A percentile compares a stretch with the other conserved stretches of the same genome.
Conservation (phyloP, 92 coral and sea anemone species). For the Heliopora coerulea region DNA sequence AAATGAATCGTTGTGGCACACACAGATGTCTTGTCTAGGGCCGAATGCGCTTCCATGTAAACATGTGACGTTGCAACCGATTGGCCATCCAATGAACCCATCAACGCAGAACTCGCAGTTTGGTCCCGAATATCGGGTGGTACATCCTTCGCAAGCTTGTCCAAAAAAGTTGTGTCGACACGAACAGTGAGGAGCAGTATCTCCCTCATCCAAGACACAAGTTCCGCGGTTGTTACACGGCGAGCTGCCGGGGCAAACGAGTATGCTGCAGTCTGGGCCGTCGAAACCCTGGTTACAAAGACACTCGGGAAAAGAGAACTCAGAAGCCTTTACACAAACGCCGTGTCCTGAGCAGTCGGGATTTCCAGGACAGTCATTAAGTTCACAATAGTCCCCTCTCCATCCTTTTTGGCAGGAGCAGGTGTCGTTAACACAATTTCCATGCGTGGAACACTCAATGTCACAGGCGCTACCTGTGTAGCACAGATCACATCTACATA, state of each 20-base stretch:
- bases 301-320: constrained; percentile 41
- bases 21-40: constrained; percentile 63
- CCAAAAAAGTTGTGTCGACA: constrained; percentile 90
- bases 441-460: constrained; percentile 73
- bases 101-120: constrained; percentile 78
- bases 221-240: constrained; percentile 86
- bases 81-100: constrained; percentile 82
- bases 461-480: constrained; percentile 83
- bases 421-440: constrained; percentile 55
- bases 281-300: constrained; percentile 75
- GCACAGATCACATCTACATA: constrained; percentile 80
- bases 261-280: constrained; percentile 78
- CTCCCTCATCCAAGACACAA: constrained; percentile 58
- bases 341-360: constrained; percentile 92
- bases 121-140: constrained; percentile 74
- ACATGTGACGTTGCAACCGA: constrained; percentile 78
- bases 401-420: constrained; percentile 75
- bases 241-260: constrained; percentile 90
- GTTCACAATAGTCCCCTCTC: constrained; percentile 75
- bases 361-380: constrained; percentile 86
- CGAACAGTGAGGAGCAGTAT: constrained; percentile 58
- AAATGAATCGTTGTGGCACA: constrained; percentile 61
- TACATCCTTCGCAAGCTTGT: constrained; percentile 78
- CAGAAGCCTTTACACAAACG: constrained; percentile 63
- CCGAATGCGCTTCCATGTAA: constrained; percentile 96